Evolutionary conservation across 2,797 vertebrate genomes (phyloP).

Genomic region (Ataeniobius toweri): DNA sequence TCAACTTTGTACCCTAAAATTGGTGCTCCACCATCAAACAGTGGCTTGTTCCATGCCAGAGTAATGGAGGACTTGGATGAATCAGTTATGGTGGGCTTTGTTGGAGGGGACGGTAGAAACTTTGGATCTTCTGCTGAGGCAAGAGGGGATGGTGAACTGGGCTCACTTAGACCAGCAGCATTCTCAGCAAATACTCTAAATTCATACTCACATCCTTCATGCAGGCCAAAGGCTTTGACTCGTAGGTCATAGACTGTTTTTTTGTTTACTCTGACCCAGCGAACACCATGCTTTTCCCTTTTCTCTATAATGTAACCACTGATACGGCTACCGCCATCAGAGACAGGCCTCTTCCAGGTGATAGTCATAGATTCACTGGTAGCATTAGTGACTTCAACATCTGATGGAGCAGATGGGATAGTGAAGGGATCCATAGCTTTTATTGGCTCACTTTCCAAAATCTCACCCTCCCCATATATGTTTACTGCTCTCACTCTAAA

Average conservation of each 20-base stretch:
- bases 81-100: constrained; percentile 90
- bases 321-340: constrained; percentile 94
- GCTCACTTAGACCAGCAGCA: constrained; percentile 91
- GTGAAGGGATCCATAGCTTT: constrained; percentile 94
- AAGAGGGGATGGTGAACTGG: constrained; percentile 87
- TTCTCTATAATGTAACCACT: constrained; percentile 95
- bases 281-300: constrained; percentile 92
- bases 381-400: constrained; percentile 92
- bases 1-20: constrained; percentile 93
- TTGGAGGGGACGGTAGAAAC: constrained; percentile 92
- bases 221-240: constrained; percentile 93
- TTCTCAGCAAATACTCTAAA: constrained; percentile 98
- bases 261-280: constrained; percentile 96
- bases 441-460: constrained; percentile 89
- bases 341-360: constrained; percentile 93
- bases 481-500: constrained; percentile 96
- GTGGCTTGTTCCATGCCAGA: constrained; percentile 91
- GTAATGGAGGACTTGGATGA: constrained; percentile 89
- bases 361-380: constrained; percentile 92
- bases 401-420: constrained; percentile 86
- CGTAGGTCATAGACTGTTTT: constrained; percentile 96
- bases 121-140: constrained; percentile 92
- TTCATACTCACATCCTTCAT: constrained; percentile 94
- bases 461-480: constrained; percentile 93
- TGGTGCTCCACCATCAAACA: constrained; percentile 95